Evolutionary conservation across 1,140 invertebrate genomes (phyloP).

Genomic region (Plectrocnemia conspersa): DNA sequence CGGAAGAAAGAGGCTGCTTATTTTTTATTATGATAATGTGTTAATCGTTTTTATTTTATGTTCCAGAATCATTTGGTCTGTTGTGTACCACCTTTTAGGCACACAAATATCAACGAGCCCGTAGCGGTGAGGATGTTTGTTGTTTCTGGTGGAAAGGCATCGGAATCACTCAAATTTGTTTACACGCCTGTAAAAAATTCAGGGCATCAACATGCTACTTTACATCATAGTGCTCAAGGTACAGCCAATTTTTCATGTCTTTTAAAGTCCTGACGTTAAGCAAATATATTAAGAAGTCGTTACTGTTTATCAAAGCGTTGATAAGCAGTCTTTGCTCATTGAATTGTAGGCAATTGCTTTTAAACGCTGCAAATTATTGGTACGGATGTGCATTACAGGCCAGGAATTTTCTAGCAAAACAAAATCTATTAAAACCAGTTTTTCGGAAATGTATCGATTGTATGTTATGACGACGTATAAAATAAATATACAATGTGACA

Average conservation of each 20-base stretch:
- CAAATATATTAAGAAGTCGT: no score
- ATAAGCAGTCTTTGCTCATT: no score
- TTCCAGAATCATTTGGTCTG: constrained; percentile 90
- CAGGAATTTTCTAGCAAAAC: no score
- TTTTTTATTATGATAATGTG: not conserved
- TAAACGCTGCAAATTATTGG: no score
- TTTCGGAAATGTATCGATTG: no score
- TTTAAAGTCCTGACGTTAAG: not conserved
- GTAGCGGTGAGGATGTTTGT: constrained; percentile 74
- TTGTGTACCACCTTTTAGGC: constrained; percentile 76
- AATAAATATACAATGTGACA: no score
- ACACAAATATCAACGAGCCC: constrained; percentile 59
- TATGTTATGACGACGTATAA: no score
- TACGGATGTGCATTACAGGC: no score
- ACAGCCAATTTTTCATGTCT: constrained; percentile 22
- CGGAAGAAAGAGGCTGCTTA: no score
- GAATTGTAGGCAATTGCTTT: no score
- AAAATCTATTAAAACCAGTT: no score
- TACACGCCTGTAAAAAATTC: constrained; percentile 61
- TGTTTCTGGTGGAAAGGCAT: constrained; percentile 79
- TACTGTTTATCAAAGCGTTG: no score
- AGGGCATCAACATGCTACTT: constrained; percentile 42
- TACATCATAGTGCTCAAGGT: constrained; percentile 41
- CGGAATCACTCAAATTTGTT: constrained; percentile 81
- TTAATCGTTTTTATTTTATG: constrained; percentile 25